Evolutionary conservation across 2,113 vertebrate genomes (phyloP), one percentile per base, ranked within the genome.

Genomic region (Tretioscincus oriximinensis): DNA sequence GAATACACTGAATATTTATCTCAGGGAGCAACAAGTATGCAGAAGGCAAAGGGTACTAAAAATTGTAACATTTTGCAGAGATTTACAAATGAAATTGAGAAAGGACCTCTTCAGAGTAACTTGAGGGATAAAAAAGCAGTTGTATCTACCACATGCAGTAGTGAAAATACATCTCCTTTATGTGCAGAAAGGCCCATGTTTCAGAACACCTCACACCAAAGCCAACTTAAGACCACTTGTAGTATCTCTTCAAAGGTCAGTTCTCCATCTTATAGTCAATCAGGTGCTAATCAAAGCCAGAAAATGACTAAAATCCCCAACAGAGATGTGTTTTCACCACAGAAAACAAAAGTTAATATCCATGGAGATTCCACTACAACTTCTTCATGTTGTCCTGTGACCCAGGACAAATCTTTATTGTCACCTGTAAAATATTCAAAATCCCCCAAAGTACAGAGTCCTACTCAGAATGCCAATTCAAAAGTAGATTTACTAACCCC

Each of bases 231-330:
- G 65, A 92, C 95, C 3, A 81, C 81, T 1, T 90, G 77, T 73
- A 93, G 54, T 67, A 67, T 85, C 45, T 77, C 91, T 21, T 86
- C 78, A 83, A 95, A 95, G 88, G 91, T 85, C 24, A 93, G 75
- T 74, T 94, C 93, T 28, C 90, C 92, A 69, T 90, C 95, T 76
- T 82, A 89, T 1, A 73, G 87, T 77, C 90, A 93, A 9, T 69
- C 92, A 75, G 81, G 84, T 58, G 73, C 90, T 73, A 89, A 12
- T 91, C 88, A 92, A 72, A 97, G 95, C 84, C 88, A 91, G 54
- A 88, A 85, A 79, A 70, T 93, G 80, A 96, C 93, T 81, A 98
- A 96, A 93, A 96, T 97, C 84, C 96, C 96, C 2, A 94, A 94
- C 84, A 93, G 93, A 81, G 89, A 94, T 81, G 97, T 94, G 88